Base-by-base conservation (phyloP, 2,888 invertebrate genomes). In the Xylophagus ater region DNA sequence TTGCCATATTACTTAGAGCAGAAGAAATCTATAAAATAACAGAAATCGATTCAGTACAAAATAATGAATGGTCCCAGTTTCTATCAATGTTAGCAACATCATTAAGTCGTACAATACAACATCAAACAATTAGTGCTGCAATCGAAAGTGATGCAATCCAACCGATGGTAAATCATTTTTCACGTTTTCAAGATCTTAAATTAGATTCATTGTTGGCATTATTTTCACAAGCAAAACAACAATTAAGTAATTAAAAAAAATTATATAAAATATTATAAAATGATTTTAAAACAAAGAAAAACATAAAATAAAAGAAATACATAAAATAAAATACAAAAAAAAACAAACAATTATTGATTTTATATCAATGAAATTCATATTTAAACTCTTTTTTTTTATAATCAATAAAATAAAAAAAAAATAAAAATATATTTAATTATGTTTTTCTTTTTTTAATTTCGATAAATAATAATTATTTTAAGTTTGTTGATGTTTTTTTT, bases 141-240 rank as follows among this genome's bases (percentile, higher is more conserved):
- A 61, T 64, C 37, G 65, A 64, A 47, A 58, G 62, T 4, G 57
- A 64, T 49, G 58, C 62, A 18, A 59, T 64, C 44, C 58, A 63
- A 44, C 61, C 62, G 18, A 50, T 64, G 51, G 57, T 60, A 53
- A 52, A 57, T 51, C 64, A 64, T 46, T 60, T 65, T 48, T 57
- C 60, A 28, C 58, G 65, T 41, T 64, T 65, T 45, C 54, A 57
- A 45, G 59, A 64, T 48, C 51, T 65, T 33, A 59, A 64, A 46
- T 48, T 62, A 35, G 60, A 64, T 49, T 59, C 62, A 15, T 51
- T 64, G 20, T 46, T 65, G 46, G 59, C 61, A 28, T 53, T 64
- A 39, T 56, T 65, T 40, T 59, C 62, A 2, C 57, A 65, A 48
- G 62, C 62, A 44, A 60, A 59, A 47, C 54, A 59, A 46, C 62